Evolutionary conservation across 2,888 invertebrate species (phyloP).

Genomic region (Xylocampa areola): DNA sequence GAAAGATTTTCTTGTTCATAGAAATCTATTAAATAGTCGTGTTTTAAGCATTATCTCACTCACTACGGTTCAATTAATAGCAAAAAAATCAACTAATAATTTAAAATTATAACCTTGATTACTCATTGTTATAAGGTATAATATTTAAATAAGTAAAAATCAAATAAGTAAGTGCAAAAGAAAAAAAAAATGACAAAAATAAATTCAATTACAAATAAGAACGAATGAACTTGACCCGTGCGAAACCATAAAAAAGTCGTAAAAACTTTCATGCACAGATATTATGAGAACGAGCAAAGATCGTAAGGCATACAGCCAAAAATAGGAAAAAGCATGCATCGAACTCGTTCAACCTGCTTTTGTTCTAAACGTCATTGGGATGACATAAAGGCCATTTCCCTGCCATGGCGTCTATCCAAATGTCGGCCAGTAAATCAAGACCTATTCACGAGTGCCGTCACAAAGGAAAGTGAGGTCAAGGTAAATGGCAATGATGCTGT

Average conservation of each 20-base stretch:
- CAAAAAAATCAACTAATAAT: too few species aligned
- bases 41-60: too few species aligned
- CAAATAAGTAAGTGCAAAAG: too few species aligned
- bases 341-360: constrained; percentile 59
- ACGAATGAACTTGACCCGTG: constrained; percentile 44
- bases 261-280: constrained; percentile 34
- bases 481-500: constrained; percentile 17
- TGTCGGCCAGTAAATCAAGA: constrained; percentile 45
- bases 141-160: too few species aligned
- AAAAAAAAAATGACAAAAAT: constrained; percentile 12
- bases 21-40: too few species aligned
- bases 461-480: constrained; percentile 42
- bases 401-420: constrained; percentile 75
- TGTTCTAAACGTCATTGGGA: constrained; percentile 74
- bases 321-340: constrained; percentile 50
- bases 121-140: too few species aligned
- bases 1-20: constrained; percentile 4
- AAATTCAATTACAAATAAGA: constrained; percentile 4
- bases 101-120: too few species aligned
- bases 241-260: constrained; percentile 38
- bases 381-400: constrained; percentile 81
- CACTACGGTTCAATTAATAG: too few species aligned
- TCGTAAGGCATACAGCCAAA: constrained; percentile 45
- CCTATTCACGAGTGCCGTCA: constrained; percentile 11
- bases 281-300: constrained; percentile 25